Base-by-base conservation (phyloP, 2,888 invertebrate genomes). In the Gymnoscelis rufifasciata region DNA sequence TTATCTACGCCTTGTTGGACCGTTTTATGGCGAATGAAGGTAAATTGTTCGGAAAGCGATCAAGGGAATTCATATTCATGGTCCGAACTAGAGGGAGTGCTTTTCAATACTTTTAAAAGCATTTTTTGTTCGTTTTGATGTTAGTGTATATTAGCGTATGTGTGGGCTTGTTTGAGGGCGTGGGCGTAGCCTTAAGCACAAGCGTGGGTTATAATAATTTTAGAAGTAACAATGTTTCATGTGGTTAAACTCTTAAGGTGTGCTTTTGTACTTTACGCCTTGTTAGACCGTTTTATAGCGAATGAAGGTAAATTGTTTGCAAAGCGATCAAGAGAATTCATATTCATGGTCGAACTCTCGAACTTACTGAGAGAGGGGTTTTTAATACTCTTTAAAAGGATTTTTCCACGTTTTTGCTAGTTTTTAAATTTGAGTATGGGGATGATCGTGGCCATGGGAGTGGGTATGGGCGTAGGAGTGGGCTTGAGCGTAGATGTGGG, bases 21-120 rank as follows among this genome's bases (percentile, higher is more conserved):
- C 73, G 75, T 78, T 83, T 77, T 76, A 78, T 78, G 74, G 71
- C 71, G 69, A 74, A 67, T 77, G 72, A 80, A 79, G 76, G 76
- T 66, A 69, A 77, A 80, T 75, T 76, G 76, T 72, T 71, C 64
- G 72, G 72, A 74, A 73, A 66, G 66, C 66, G 66, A 69, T 67
- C 63, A 61, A 43, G 56, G 63, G 63, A 60, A 63, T 81, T 76
- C 75, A 74, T 75, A 82, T 81, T 81, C 79, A 75, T 66, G 72
- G 75, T 76, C 74, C 68, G 71, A 56, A 44, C 63, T 57, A 59
- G 65, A 58, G 62, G 56, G 7, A 10, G 1, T 23, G 11, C 3
- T 19, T 35, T 35, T 19, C 11, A 35, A 35, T 10, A 11, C 15
- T 33, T 12, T 33, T 14, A 14, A 30, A 1, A 30, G 30, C 14